Conservation (phyloP, 2,888 invertebrate species). For the Quadroppia sp. region DNA sequence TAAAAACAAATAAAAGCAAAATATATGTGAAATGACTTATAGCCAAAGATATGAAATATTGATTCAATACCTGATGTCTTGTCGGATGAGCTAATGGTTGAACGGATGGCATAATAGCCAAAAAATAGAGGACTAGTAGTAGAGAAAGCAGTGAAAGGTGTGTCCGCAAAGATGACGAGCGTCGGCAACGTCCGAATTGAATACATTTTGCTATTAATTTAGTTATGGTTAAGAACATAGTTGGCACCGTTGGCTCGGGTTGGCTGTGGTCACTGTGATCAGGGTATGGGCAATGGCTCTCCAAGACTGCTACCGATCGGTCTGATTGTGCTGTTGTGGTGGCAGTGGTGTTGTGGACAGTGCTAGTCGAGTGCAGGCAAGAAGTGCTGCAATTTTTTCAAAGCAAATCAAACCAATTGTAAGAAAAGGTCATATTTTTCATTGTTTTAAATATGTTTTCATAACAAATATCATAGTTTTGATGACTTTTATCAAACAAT, state of each 20-base stretch:
- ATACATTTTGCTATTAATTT: conserved; percentile 20
- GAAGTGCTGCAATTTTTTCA: neutral
- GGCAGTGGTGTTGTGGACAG: neutral
- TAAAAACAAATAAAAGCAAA: too few relatives aligned
- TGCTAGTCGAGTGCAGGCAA: neutral
- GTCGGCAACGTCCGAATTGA: conserved; percentile 15
- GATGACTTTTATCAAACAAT: neutral
- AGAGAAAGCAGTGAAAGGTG: conserved; percentile 18
- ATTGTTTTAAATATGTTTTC: neutral
- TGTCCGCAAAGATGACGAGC: neutral
- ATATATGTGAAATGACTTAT: too few relatives aligned
- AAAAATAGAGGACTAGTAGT: conserved; percentile 40
- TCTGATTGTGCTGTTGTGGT: neutral
- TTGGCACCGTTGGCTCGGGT: conserved; percentile 1
- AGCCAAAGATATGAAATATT: too few relatives aligned
- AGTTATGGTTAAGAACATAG: conserved; percentile 8
- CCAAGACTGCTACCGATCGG: neutral
- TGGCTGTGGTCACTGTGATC: neutral
- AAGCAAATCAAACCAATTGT: too few relatives aligned
- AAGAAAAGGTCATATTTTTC: too few relatives aligned
- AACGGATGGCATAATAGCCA: conserved; percentile 27
- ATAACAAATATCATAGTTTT: neutral
- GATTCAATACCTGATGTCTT: conserved; percentile 29
- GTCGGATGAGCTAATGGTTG: conserved; percentile 25
- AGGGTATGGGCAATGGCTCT: too few relatives aligned